Evolutionary conservation across 2,797 vertebrate genomes (phyloP).

Genomic region (Silurus aristotelis): DNA sequence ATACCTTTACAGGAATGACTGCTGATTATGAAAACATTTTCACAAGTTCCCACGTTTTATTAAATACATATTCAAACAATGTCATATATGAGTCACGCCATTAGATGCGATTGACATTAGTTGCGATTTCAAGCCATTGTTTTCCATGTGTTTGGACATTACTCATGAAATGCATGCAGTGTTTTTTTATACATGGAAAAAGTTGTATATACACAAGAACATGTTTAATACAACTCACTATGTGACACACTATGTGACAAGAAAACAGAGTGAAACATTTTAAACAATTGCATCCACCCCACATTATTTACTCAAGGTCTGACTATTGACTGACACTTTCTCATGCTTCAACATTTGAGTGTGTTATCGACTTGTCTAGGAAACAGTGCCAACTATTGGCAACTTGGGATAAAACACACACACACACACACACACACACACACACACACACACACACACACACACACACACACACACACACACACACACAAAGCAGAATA

Average conservation of each 20-base stretch:
- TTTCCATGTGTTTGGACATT: neutral
- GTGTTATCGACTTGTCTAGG: conserved; percentile 42
- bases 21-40: no score
- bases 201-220: neutral
- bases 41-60: no score
- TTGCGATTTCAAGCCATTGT: neutral
- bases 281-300: neutral
- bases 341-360: conserved; percentile 43
- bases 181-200: neutral
- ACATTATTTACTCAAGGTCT: neutral
- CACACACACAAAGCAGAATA: neutral
- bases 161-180: neutral
- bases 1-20: no score
- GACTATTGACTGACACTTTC: neutral
- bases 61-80: no score
- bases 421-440: neutral
- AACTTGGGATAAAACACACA: conserved; percentile 33
- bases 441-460: neutral
- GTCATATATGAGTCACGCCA: no score
- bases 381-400: conserved; percentile 61
- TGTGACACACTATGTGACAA: neutral
- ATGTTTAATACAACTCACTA: neutral
- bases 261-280: neutral
- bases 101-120: neutral
- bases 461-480: neutral